A percentile compares a stretch with the other conserved stretches of the same genome.
These are phyloP conservation scores for Baronia brevicornis DNA, from an alignment of 2,888 invertebrate species.

Conservation along the genomic window DNA sequence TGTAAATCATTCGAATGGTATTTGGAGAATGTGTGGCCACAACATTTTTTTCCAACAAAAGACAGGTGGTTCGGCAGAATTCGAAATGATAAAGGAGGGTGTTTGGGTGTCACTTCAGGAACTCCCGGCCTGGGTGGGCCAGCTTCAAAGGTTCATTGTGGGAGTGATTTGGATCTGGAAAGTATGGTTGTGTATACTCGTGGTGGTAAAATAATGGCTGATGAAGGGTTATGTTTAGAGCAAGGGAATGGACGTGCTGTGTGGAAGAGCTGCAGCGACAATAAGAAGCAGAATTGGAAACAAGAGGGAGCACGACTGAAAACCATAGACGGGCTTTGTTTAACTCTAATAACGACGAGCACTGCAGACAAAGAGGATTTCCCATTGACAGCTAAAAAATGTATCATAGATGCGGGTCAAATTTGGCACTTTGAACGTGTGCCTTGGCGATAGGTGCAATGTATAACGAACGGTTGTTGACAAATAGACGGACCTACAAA, in stretches of 20 bases:
- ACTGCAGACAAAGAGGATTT: slow-evolving; percentile 39
- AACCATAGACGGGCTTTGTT: slow-evolving; percentile 43
- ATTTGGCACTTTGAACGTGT: slow-evolving; percentile 81
- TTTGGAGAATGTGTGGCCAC: slow-evolving; percentile 95
- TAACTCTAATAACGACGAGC: slow-evolving; percentile 41
- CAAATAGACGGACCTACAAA: slow-evolving; percentile 1
- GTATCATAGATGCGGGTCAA: slow-evolving; percentile 75
- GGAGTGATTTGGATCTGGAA: slow-evolving; percentile 72
- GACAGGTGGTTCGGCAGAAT: slow-evolving; percentile 94
- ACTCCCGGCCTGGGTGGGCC: slow-evolving; percentile 82
- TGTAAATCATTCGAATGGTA: slow-evolving; percentile 97
- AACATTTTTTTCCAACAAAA: slow-evolving; percentile 94
- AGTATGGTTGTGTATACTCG: slow-evolving; percentile 83
- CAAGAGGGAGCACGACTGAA: slow-evolving; percentile 64
- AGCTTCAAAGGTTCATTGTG: slow-evolving; percentile 80
- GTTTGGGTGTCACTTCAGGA: slow-evolving; percentile 47
- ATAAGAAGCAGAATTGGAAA: slow-evolving; percentile 81
- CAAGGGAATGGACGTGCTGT: slow-evolving; percentile 78
- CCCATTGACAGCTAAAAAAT: slow-evolving; percentile 75
- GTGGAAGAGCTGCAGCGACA: slow-evolving; percentile 82
- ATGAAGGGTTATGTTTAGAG: slow-evolving; percentile 91
- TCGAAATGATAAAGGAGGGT: slow-evolving; percentile 58
- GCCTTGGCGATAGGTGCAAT: slow-evolving; percentile 74
- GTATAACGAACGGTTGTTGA: neutral
- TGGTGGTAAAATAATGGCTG: slow-evolving; percentile 86